Evolutionary conservation across 1,140 invertebrate species (phyloP), one percentile per base, ranked within the genome.

Genomic region (Heterodera schachtii): DNA sequence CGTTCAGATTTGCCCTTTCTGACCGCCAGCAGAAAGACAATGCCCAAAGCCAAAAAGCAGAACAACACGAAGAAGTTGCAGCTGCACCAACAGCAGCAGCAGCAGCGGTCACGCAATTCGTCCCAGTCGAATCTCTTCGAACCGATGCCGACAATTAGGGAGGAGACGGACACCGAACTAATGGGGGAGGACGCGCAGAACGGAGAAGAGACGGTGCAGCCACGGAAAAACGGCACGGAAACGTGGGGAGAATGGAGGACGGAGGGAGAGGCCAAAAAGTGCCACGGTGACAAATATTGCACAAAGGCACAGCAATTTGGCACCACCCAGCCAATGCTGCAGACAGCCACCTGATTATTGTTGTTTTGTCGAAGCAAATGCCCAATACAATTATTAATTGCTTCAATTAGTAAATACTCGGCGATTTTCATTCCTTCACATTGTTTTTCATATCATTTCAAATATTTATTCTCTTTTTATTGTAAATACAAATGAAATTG

Each of bases 101-200:
- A 70, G 2, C 64, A 71, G 47, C 60, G 70, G 11, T 71, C 69
- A n/a, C 69, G 43, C 69, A 71, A 71, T 46, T 69, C 64, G 41
- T 46, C 57, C 70, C 70, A 49, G 21, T 78, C 49, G 21, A 52
- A 41, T 60, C 19, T 44, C 3, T 78, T 78, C 47, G 77, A 78
- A 46, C 77, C 77, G 47, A 78, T 78, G 77, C 77, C 77, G 31
- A 78, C 77, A 71, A 78, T 78, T 46, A 44, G n/a, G 70, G 77
- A 78, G 47, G 64, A 78, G 49, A 70, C 66, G 43, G 77, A 78
- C 21, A 71, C 31, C n/a, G 31, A 71, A 46, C 69, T 41, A 52
- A 52, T 6, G 6, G 73, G 46, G 60, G 21, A 31, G 31, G n/a
- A 75, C 3, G 13, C 11, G 41, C 47, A 41, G 60, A 41, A 75